Conservation (phyloP, 2,113 vertebrate genomes). For the Romanogobio albipinnatus region DNA sequence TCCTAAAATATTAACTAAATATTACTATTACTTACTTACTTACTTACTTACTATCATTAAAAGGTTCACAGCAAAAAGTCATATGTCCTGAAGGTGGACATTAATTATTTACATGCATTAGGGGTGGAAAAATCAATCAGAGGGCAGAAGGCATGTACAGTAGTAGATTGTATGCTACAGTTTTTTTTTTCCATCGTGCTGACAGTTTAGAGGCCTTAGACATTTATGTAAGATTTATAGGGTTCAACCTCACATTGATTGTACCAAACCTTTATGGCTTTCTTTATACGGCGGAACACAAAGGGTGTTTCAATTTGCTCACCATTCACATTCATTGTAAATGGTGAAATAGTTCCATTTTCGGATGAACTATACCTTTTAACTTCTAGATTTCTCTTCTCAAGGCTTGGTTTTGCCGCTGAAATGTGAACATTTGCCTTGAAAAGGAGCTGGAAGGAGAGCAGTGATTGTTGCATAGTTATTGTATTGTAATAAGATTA, state of each 20-base stretch:
- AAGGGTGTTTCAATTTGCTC: neutral
- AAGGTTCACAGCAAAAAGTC: neutral
- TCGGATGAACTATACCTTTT: neutral
- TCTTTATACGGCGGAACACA: neutral
- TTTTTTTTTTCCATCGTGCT: neutral
- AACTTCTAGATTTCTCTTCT: neutral
- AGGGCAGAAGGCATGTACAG: neutral
- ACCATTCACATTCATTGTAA: neutral
- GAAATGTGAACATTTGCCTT: conserved; percentile 6
- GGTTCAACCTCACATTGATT: neutral
- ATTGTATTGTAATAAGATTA: conserved; percentile 46
- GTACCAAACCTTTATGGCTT: neutral
- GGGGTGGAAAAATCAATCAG: neutral
- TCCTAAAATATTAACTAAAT: neutral
- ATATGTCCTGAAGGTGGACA: neutral
- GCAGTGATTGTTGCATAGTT: conserved; percentile 6
- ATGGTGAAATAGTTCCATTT: too few relatives aligned
- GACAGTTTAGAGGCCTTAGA: neutral
- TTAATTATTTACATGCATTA: too few relatives aligned
- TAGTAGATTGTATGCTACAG: neutral
- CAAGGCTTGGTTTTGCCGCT: neutral
- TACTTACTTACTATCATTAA: neutral
- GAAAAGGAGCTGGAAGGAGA: neutral
- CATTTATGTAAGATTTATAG: neutral
- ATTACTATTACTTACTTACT: too few relatives aligned